Evolutionary conservation across 2,888 invertebrate genomes (phyloP).

Genomic region (Venusia cambrica): DNA sequence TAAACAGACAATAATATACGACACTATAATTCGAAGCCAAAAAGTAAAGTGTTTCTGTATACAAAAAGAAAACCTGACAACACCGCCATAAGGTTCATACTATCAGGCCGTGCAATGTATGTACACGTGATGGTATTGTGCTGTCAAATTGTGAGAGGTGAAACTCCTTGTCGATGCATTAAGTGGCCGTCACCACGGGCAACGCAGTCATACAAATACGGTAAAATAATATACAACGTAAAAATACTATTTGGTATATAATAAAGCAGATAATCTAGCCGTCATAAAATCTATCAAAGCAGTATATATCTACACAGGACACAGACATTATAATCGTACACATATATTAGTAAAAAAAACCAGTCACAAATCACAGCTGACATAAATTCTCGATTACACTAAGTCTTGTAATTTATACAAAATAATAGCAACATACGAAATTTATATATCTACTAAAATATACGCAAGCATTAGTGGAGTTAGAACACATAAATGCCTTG

Average conservation of each 20-base stretch:
- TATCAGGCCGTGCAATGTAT: too few species aligned
- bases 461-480: constrained; percentile 50
- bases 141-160: background rate
- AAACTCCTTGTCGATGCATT: constrained; percentile 20
- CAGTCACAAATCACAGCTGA: constrained; percentile 80
- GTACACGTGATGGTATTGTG: too few species aligned
- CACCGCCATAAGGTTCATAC: too few species aligned
- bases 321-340: constrained; percentile 66
- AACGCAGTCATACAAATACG: constrained; percentile 62
- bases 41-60: too few species aligned
- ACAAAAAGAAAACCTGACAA: too few species aligned
- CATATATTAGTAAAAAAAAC: constrained; percentile 76
- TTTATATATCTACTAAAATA: constrained; percentile 55
- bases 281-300: constrained; percentile 76
- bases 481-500: constrained; percentile 69
- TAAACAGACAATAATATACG: too few species aligned
- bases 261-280: constrained; percentile 77
- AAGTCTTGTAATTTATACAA: constrained; percentile 73
- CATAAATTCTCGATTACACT: constrained; percentile 79
- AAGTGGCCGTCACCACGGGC: constrained; percentile 34
- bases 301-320: constrained; percentile 69
- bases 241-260: constrained; percentile 81
- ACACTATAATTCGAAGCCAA: too few species aligned
- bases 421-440: constrained; percentile 66
- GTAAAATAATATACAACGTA: constrained; percentile 76